These are phyloP conservation scores for Lanistes nyassanus DNA, from an alignment of 1,140 invertebrate genomes.

Conservation along the genomic window DNA sequence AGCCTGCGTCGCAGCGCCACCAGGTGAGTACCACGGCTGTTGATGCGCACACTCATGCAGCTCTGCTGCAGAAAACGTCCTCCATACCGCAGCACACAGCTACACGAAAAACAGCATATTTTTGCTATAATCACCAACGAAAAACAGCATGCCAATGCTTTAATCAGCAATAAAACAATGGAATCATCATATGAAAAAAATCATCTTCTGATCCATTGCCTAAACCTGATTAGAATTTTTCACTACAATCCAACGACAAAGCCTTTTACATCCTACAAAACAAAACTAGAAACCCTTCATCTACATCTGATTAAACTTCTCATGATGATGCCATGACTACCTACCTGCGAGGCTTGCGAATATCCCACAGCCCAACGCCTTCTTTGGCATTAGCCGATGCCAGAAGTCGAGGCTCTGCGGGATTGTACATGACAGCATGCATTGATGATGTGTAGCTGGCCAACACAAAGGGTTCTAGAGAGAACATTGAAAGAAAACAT, in stretches of 20 bases:
- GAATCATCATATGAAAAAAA: not conserved
- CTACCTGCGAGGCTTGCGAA: conserved; percentile 84
- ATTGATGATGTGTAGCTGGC: conserved; percentile 80
- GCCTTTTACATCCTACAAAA: not conserved
- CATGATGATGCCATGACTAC: not conserved
- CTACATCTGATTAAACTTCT: not conserved
- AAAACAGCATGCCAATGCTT: not conserved
- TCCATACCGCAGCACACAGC: conserved; percentile 75
- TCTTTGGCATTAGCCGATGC: conserved; percentile 90
- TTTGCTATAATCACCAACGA: not conserved
- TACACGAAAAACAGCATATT: conserved; percentile 40
- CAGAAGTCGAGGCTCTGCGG: conserved; percentile 81
- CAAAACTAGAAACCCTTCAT: not conserved
- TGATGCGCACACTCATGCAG: conserved; percentile 89
- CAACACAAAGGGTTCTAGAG: conserved; percentile 73
- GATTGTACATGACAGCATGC: conserved; percentile 92
- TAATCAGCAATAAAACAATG: not conserved
- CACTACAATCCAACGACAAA: not conserved
- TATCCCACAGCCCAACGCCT: conserved; percentile 89
- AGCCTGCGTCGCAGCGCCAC: conserved; percentile 85
- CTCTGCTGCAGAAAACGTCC: conserved; percentile 79
- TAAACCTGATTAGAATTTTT: not conserved
- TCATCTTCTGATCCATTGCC: not conserved
- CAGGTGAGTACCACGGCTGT: conserved; percentile 80
- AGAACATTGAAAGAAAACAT: conserved; percentile 11